Base-by-base conservation (phyloP, 2,797 vertebrate genomes). In the Corythornis leucogaster region DNA sequence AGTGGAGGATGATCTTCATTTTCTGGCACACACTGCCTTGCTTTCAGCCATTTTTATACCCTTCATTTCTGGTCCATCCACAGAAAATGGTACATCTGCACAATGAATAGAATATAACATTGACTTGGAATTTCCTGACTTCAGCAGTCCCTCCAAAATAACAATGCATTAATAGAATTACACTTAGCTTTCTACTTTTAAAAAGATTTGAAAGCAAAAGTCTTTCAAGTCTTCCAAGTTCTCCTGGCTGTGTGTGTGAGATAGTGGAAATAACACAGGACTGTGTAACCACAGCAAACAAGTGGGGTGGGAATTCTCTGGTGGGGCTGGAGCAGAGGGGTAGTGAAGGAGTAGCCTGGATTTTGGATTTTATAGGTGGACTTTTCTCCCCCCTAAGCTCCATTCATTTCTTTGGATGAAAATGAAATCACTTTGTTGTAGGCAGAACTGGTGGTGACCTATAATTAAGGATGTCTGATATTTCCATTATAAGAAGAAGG, bases 91-190 rank as follows among this genome's bases (percentile, higher is more conserved):
- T 85, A 96, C 92, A 87, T 92, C 94, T 96, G 95, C 87, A 84
- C 92, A 95, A 91, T 53, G 81, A 87, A 90, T 94, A 95, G 82
- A 93, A 87, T 66, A 92, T 91, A 94, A 24, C 79, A 89, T 30
- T 93, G 93, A 85, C 91, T 93, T 92, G 94, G 95, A 95, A 96
- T 96, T 93, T 96, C 95, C 95, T 96, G 95, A 93, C 94, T 96
- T 83, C 62, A 89, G 84, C 76, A 33, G 43, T 63, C 51, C 55
- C 78, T 95, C 84, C 93, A 85, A 94, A 91, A 88, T 93, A 90
- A 92, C 91, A 91, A 93, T 73, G 75, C 90, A 75, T 91, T 96
- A 94, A 92, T 45, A 96, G 71, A 95, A 93, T 91, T 92, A 85
- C 68, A 35, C 51, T 94, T 84, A 93, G 71, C 76, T 80, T 90